phyloP scores from a whole-genome alignment of 1,140 invertebrate species.

The Antheraea mylitta region DNA sequence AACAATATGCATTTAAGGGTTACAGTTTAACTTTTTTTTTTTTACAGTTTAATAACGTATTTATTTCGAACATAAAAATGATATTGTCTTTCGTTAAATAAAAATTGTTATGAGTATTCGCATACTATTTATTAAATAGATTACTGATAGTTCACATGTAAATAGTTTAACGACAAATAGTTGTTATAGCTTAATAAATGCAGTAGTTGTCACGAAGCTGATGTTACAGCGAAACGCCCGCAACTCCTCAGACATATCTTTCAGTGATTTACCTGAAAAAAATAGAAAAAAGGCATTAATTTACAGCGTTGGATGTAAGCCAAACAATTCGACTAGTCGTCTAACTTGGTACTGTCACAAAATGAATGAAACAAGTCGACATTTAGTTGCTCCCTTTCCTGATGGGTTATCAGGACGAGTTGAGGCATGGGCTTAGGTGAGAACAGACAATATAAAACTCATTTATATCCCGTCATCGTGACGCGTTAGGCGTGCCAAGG shows the following conservation, averaged over 20 bases:
- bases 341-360: conserved; percentile 67
- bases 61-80: not conserved
- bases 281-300: conserved; percentile 73
- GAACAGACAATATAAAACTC: conserved; percentile 73
- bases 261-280: conserved; percentile 75
- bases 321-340: conserved; percentile 72
- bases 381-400: conserved; percentile 47
- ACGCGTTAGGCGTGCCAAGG: conserved; percentile 66
- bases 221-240: conserved; percentile 29
- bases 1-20: too few relatives aligned
- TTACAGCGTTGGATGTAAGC: conserved; percentile 66
- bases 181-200: not conserved
- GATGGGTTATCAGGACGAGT: conserved; percentile 56
- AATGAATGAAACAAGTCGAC: conserved; percentile 65
- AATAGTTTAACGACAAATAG: not conserved
- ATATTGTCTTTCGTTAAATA: not conserved
- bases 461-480: conserved; percentile 72
- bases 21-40: too few relatives aligned
- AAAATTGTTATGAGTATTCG: not conserved
- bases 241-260: conserved; percentile 49
- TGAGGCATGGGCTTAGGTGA: conserved; percentile 63
- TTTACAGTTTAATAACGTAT: not conserved
- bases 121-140: not conserved
- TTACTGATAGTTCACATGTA: not conserved
- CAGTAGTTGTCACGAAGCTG: conserved; percentile 28